Conservation (phyloP, 2,113 vertebrate genomes). For the Nettapus auritus region DNA sequence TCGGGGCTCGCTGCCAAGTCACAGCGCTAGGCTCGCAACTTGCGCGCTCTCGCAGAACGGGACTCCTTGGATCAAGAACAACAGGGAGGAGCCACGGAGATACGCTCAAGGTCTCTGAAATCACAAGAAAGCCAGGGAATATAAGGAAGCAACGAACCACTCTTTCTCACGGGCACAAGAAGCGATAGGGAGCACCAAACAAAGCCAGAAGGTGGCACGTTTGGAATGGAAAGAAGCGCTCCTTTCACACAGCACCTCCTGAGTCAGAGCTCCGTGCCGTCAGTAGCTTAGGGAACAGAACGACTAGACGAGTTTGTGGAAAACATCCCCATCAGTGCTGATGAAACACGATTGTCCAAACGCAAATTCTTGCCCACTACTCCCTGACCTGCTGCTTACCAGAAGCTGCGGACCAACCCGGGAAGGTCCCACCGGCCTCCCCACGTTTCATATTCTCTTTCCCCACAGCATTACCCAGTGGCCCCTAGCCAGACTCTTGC, state of each 20-base stretch:
- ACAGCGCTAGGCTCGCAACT: not conserved
- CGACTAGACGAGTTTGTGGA: not conserved
- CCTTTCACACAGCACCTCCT: not conserved
- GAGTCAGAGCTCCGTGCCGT: not conserved
- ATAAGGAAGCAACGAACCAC: constrained; percentile 42
- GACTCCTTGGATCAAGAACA: not conserved
- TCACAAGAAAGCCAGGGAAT: not conserved
- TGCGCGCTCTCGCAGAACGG: not conserved
- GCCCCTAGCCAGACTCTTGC: not conserved
- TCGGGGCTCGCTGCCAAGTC: not conserved
- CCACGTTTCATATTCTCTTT: not conserved
- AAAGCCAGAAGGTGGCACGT: not conserved
- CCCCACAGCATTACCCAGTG: not conserved
- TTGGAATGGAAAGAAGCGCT: not conserved
- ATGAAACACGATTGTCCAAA: not conserved
- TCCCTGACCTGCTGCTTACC: not conserved
- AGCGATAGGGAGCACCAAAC: not conserved
- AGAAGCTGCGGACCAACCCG: not conserved
- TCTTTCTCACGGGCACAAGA: not conserved
- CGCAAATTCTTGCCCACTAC: not conserved
- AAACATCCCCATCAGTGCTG: not conserved
- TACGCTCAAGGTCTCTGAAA: not conserved
- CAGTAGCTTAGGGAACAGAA: not conserved
- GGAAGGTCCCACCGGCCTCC: not conserved
- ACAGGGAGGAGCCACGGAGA: not conserved